Evolutionary conservation across 2,888 invertebrate genomes (phyloP).

Genomic region (Machimus rusticus): DNA sequence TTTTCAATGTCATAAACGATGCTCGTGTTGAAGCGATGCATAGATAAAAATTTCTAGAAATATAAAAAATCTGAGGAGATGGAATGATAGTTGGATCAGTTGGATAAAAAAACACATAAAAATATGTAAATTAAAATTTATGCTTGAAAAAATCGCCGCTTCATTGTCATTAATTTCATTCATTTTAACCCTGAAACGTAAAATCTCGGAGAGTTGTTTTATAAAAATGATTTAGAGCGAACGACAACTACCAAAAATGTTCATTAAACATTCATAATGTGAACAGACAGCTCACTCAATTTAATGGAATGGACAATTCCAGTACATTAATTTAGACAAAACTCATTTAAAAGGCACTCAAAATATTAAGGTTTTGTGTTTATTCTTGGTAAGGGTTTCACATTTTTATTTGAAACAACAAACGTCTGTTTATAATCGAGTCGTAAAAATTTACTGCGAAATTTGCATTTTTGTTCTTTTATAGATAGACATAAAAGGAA

Average conservation of each 20-base stretch:
- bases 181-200: background rate
- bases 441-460: background rate
- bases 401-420: background rate
- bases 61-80: background rate
- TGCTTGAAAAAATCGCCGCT: background rate
- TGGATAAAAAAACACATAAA: background rate
- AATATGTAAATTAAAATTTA: background rate
- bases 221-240: background rate
- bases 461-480: background rate
- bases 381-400: background rate
- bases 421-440: background rate
- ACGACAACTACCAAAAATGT: background rate
- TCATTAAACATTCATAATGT: background rate
- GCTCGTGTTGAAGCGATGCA: background rate
- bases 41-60: background rate
- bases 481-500: background rate
- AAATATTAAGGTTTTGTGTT: background rate
- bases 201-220: background rate
- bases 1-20: background rate
- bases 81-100: background rate
- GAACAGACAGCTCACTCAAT: background rate
- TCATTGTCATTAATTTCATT: background rate
- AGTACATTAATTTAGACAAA: background rate
- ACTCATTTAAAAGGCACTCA: background rate
- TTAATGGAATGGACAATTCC: background rate